Conservation (phyloP, 2,888 invertebrate species). For the Watsonalla cultraria region DNA sequence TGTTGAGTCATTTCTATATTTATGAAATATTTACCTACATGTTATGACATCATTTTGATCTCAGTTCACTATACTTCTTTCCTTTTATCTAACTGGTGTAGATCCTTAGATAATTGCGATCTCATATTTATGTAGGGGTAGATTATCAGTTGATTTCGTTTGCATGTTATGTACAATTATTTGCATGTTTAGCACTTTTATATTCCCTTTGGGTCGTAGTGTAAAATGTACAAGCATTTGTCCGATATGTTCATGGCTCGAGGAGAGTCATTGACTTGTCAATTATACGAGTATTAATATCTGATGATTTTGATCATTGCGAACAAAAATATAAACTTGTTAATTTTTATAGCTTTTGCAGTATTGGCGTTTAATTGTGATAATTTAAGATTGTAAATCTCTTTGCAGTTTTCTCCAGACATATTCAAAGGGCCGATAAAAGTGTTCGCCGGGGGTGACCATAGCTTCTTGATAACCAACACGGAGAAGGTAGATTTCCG, state of each 20-base stretch:
- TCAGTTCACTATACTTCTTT: constrained; percentile 3
- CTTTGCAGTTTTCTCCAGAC: constrained; percentile 55
- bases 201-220: not conserved
- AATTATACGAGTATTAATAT: too few species aligned
- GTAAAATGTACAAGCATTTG: not conserved
- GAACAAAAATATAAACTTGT: too few species aligned
- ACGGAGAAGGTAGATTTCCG: constrained; percentile 80
- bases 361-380: not conserved
- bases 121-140: too few species aligned
- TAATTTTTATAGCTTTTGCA: not conserved
- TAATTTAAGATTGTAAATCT: not conserved
- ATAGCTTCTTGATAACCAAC: constrained; percentile 87
- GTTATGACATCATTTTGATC: constrained; percentile 44
- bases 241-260: too few species aligned
- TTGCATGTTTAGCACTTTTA: not conserved
- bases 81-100: too few species aligned
- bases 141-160: too few species aligned
- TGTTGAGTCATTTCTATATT: constrained; percentile 62
- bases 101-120: too few species aligned
- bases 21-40: constrained; percentile 35
- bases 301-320: too few species aligned
- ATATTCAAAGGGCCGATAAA: constrained; percentile 69
- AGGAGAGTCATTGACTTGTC: too few species aligned
- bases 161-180: not conserved
- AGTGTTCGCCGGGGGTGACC: constrained; percentile 92